Percentiles rank a stretch among this genome's conserved stretches.
Conservation (phyloP, 2,113 vertebrate species). For the Ochotona curzoniae region DNA sequence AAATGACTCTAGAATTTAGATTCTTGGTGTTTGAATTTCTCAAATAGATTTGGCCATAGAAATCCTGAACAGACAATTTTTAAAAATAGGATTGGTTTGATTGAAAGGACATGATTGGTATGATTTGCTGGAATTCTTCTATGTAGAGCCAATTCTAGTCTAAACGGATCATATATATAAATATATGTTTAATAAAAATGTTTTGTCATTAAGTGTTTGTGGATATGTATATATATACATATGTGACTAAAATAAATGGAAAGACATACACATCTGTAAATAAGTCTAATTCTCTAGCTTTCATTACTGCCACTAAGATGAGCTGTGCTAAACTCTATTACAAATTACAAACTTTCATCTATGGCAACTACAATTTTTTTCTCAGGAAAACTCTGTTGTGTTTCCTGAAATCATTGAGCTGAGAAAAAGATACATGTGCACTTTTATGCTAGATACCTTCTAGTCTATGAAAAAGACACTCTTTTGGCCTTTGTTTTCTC, state of each 20-base stretch:
- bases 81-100: background rate
- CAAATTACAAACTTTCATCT: background rate
- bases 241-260: background rate
- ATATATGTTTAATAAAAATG: background rate
- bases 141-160: background rate
- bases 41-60: background rate
- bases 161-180: background rate
- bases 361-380: background rate
- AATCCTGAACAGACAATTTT: background rate
- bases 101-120: background rate
- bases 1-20: background rate
- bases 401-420: no score
- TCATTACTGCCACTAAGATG: background rate
- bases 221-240: background rate
- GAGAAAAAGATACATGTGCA: no score
- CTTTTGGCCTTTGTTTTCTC: no score
- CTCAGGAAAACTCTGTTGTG: background rate
- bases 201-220: background rate
- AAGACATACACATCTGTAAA: background rate
- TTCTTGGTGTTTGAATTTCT: background rate
- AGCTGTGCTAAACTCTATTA: background rate
- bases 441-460: no score
- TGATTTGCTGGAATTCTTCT: background rate
- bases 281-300: slow-evolving; percentile 20
- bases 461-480: no score